Evolutionary conservation across 1,140 invertebrate species (phyloP).

Genomic region (Drosophila ironensis): DNA sequence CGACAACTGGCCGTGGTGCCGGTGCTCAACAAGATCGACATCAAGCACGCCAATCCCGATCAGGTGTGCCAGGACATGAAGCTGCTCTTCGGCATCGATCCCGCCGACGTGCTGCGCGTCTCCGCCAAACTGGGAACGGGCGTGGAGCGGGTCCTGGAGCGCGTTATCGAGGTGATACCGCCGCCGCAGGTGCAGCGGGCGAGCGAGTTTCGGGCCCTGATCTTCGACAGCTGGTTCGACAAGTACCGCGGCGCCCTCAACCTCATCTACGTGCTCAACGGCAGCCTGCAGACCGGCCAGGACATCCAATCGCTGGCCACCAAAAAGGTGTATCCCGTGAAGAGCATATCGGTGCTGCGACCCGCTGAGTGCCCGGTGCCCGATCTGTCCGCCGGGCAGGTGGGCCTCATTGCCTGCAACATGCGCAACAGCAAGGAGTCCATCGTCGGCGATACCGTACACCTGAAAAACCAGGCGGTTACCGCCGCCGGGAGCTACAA

Average conservation of each 20-base stretch:
- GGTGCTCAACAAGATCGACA: slow-evolving; percentile 98
- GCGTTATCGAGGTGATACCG: slow-evolving; percentile 90
- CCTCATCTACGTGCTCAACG: slow-evolving; percentile 91
- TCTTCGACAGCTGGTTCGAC: slow-evolving; percentile 98
- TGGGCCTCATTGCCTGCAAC: slow-evolving; percentile 90
- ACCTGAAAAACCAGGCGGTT: slow-evolving; percentile 82
- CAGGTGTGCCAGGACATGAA: slow-evolving; percentile 90
- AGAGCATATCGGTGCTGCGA: slow-evolving; percentile 90
- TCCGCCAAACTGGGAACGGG: slow-evolving; percentile 96
- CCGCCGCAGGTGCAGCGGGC: slow-evolving; percentile 86
- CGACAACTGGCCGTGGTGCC: slow-evolving; percentile 93
- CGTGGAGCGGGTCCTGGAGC: slow-evolving; percentile 88
- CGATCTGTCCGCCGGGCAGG: slow-evolving; percentile 85
- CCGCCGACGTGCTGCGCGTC: slow-evolving; percentile 87
- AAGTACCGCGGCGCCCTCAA: slow-evolving; percentile 92
- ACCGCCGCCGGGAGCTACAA: slow-evolving; percentile 86
- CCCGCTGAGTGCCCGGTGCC: slow-evolving; percentile 88
- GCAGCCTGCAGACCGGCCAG: slow-evolving; percentile 86
- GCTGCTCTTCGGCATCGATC: slow-evolving; percentile 92
- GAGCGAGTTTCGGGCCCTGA: slow-evolving; percentile 88
- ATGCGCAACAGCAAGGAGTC: slow-evolving; percentile 91
- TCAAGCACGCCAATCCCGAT: slow-evolving; percentile 94
- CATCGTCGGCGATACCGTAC: slow-evolving; percentile 93
- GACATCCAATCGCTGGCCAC: slow-evolving; percentile 85
- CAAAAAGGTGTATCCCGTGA: slow-evolving; percentile 90